Conservation (phyloP, 2,888 invertebrate genomes). For the Trichacis sp. region DNA sequence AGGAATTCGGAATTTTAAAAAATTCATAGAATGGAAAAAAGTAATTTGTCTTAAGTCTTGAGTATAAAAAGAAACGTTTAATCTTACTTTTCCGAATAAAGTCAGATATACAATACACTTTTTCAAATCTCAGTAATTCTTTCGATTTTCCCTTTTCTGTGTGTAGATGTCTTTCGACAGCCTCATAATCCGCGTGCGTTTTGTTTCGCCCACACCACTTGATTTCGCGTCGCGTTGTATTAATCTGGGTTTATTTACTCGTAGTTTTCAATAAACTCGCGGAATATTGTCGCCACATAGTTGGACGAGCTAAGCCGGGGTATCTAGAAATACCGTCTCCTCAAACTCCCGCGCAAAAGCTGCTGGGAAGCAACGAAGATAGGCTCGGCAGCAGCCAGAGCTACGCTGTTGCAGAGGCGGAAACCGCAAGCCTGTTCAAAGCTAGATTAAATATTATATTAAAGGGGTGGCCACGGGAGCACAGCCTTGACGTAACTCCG, state of each 20-base stretch:
- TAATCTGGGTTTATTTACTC: conserved; percentile 22
- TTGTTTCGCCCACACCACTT: too few relatives aligned
- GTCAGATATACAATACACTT: too few relatives aligned
- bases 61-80: too few relatives aligned
- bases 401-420: conserved; percentile 62
- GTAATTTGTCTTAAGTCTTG: too few relatives aligned
- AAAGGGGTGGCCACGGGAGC: conserved; percentile 67
- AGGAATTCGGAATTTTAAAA: too few relatives aligned
- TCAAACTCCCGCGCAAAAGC: conserved; percentile 37
- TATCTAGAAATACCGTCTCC: conserved; percentile 34
- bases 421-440: conserved; percentile 69
- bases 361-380: conserved; percentile 47
- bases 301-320: conserved; percentile 39
- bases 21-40: too few relatives aligned
- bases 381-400: conserved; percentile 54
- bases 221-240: too few relatives aligned
- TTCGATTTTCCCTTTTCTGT: too few relatives aligned
- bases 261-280: conserved; percentile 36
- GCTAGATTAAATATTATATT: conserved; percentile 70
- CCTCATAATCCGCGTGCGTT: too few relatives aligned
- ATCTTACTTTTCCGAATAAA: too few relatives aligned
- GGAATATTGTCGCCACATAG: conserved; percentile 42
- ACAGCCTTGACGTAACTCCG: conserved; percentile 53
- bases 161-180: too few relatives aligned
- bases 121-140: too few relatives aligned